phyloP scores from a whole-genome alignment of 2,797 vertebrate genomes.

The Neoniphon sammara region DNA sequence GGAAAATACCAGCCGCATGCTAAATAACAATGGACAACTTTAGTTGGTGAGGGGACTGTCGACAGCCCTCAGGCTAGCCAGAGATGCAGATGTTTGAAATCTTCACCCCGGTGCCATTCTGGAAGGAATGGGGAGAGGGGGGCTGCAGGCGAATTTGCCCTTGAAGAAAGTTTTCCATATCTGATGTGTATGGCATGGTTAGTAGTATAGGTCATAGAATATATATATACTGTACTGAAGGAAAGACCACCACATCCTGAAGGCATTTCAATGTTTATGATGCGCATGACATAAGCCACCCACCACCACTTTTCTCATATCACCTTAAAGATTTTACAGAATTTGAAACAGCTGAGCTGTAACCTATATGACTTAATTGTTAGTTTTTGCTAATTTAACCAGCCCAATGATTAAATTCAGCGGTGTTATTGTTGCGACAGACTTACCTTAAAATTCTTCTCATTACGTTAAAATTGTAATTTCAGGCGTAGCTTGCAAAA shows the following conservation, averaged over 20 bases:
- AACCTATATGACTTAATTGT: neutral
- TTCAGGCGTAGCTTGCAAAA: conserved; percentile 10
- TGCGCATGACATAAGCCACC: conserved; percentile 35
- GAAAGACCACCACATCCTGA: conserved; percentile 27
- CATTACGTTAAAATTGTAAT: neutral
- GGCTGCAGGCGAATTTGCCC: conserved; percentile 4
- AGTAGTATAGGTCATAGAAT: conserved; percentile 22
- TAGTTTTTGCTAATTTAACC: neutral
- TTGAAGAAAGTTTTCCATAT: conserved; percentile 46
- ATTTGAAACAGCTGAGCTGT: conserved; percentile 33
- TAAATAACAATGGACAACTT: conserved; percentile 61
- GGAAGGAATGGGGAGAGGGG: neutral
- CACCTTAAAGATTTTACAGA: conserved; percentile 9
- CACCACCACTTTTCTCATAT: neutral
- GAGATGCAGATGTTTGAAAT: conserved; percentile 72
- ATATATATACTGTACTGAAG: conserved; percentile 11
- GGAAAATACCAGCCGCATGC: conserved; percentile 63
- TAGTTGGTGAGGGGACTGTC: conserved; percentile 58
- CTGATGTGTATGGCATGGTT: conserved; percentile 29
- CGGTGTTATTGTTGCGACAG: neutral
- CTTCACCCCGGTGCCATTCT: conserved; percentile 41
- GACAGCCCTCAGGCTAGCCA: conserved; percentile 55
- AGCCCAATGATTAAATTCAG: neutral
- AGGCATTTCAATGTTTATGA: conserved; percentile 46
- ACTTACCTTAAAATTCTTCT: neutral